phyloP scores from a whole-genome alignment of 2,888 invertebrate genomes.

The Troides oblongomaculatus region DNA sequence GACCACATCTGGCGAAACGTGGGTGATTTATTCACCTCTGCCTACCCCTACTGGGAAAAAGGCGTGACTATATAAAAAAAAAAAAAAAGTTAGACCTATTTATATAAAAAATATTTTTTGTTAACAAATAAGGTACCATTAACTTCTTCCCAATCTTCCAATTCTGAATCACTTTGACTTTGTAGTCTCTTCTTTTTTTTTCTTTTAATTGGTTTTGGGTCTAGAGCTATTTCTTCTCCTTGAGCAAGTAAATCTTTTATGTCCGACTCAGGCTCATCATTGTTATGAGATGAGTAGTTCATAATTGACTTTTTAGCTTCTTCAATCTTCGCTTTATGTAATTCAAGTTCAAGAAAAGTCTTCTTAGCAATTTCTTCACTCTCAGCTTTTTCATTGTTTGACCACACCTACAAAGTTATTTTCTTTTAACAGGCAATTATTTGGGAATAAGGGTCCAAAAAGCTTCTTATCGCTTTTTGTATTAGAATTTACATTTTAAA shows the following conservation, averaged over 20 bases:
- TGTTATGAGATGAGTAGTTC: constrained; percentile 61
- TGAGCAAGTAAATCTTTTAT: constrained; percentile 83
- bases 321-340: constrained; percentile 81
- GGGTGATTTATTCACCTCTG: too few species aligned
- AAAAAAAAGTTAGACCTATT: too few species aligned
- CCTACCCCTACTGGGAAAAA: too few species aligned
- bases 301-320: constrained; percentile 80
- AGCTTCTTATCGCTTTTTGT: too few species aligned
- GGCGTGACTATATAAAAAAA: too few species aligned
- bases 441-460: not conserved
- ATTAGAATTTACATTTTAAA: too few species aligned
- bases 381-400: constrained; percentile 52
- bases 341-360: constrained; percentile 78
- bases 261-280: constrained; percentile 59
- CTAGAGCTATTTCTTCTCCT: constrained; percentile 77
- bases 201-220: constrained; percentile 37
- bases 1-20: too few species aligned
- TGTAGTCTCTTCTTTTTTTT: constrained; percentile 49
- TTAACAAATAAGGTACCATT: constrained; percentile 69
- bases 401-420: constrained; percentile 56
- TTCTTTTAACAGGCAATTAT: not conserved
- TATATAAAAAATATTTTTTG: not conserved
- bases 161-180: constrained; percentile 81
- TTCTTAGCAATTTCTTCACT: constrained; percentile 71
- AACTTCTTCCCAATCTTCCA: constrained; percentile 88